Evolutionary conservation across 2,888 invertebrate genomes (phyloP), one percentile per base, ranked within the genome.

Genomic region (Coleophora deauratella): DNA sequence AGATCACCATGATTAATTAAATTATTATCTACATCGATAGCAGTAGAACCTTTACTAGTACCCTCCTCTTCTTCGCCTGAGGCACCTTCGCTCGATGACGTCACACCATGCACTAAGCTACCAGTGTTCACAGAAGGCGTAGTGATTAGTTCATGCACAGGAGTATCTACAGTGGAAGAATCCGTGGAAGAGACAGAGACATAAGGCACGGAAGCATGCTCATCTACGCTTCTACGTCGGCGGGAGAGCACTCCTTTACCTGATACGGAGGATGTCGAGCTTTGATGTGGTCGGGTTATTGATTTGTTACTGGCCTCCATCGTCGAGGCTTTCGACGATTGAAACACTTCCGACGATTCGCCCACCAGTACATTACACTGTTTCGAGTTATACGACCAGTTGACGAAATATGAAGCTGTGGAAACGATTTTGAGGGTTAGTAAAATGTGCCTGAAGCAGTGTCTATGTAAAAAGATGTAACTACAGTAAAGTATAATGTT

Each of bases 301-400:
- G 93, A 91, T 65, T 91, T 90, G 78, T 93, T 91, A 62, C 59
- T 75, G 86, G 90, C 77, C 64, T 91, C 91, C 51, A 91, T 85
- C 53, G 91, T 89, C 58, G 91, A 88, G 50, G 90, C 88, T 79
- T 93, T 93, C 43, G 92, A 89, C 45, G 92, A 89, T 51, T 88
- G 84, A 48, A 88, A 87, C 55, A 91, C 87, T 74, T 91, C 91
- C 49, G 90, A 82, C 62, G 90, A 91, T 71, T 93, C 94, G 58
- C 92, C 93, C 57, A 95, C 94, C 67, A 94, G 87, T 59, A 95
- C 94, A 66, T 93, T 91, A 87, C 95, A 95, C 46, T 93, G 91
- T 73, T 92, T 93, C 54, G 93, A 88, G 62, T 91, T 92, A 87
- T 93, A 93, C 75, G 94, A 92, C 92, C 93, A 94, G 79, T 93